Evolutionary conservation across 2,888 invertebrate genomes (phyloP), one percentile per base, ranked within the genome.

Genomic region (Chrysopilus asiliformis): DNA sequence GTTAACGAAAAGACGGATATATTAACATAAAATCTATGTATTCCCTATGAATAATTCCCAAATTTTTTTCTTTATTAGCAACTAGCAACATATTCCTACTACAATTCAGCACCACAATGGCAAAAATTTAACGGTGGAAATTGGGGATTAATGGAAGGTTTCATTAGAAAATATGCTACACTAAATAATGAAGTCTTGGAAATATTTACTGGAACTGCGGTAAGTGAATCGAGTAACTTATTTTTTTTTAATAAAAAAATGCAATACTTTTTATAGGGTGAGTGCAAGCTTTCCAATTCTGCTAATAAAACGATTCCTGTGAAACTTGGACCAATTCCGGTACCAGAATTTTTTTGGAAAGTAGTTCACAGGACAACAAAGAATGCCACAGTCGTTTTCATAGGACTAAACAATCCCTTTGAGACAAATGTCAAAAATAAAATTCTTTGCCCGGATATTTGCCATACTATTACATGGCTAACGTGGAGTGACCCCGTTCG

Each of bases 261-360:
- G n/a, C n/a, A n/a, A n/a, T n/a, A n/a, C n/a, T n/a, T n/a, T n/a
- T n/a, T n/a, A 28, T 57, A 56, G 1, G 54, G 56, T 1, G 38
- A 68, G n/a, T 64, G 60, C 39, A 50, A 68, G 37, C 45, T 57
- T 15, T 49, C 49, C 18, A 56, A 62, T 35, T 47, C 32, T 10
- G 54, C 56, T 24, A 49, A 55, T 17, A 55, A 56, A 7, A n/a
- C n/a, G n/a, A n/a, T n/a, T n/a, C n/a, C n/a, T n/a, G n/a, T n/a
- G n/a, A n/a, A n/a, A n/a, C n/a, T n/a, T n/a, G 59, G 52, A n/a
- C 53, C 57, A 35, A 53, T 74, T 32, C 71, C 72, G 0, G 68
- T 72, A 8, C 74, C 74, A 2, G 62, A 60, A 46, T 39, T 71
- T n/a, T 70, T 62, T 42, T 76, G 71, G 67, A 74, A 72, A 48